Conservation (phyloP, 2,797 vertebrate species). For the Fratercula arctica region DNA sequence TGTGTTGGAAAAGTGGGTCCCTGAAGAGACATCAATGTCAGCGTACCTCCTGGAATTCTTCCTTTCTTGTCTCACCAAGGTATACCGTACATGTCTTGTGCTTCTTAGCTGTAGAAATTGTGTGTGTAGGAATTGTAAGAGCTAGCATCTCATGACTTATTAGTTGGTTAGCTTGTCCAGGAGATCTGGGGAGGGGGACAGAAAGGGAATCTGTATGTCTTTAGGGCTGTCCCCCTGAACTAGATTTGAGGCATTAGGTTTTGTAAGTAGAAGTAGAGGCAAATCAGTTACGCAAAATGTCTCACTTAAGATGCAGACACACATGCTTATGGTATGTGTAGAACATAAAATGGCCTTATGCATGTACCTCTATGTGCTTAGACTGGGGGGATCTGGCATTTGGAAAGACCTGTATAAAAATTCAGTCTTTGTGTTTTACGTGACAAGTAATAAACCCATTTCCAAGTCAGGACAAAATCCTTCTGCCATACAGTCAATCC, state of each 20-base stretch:
- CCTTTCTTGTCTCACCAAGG: background rate
- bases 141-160: background rate
- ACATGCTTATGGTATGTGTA: background rate
- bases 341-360: background rate
- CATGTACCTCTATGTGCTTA: background rate
- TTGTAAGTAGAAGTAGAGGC: background rate
- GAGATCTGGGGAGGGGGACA: background rate
- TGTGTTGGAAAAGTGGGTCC: background rate
- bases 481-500: background rate
- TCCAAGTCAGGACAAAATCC: background rate
- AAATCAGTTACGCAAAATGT: background rate
- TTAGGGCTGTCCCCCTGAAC: background rate
- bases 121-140: background rate
- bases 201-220: background rate
- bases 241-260: background rate
- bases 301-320: background rate
- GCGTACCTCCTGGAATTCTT: background rate
- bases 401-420: background rate
- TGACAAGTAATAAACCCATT: background rate
- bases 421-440: background rate
- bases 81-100: background rate
- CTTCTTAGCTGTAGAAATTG: background rate
- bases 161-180: background rate
- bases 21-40: background rate
- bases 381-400: background rate